phyloP scores from a whole-genome alignment of 2,113 vertebrate genomes.

The Thymallus thymallus region DNA sequence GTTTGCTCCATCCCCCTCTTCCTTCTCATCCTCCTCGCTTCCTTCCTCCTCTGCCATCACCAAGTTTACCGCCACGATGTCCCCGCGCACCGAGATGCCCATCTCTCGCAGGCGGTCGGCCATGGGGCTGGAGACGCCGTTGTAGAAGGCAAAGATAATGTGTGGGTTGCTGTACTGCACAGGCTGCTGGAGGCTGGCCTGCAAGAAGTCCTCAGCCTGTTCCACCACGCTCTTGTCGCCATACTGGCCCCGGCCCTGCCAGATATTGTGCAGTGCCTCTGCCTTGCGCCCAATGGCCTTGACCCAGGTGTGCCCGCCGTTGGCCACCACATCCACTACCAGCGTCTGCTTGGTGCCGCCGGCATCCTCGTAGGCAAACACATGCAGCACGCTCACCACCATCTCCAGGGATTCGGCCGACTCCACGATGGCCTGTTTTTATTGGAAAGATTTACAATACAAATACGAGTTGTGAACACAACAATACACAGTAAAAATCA shows the following conservation, averaged over 20 bases:
- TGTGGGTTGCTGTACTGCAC: slow-evolving; percentile 89
- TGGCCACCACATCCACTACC: slow-evolving; percentile 92
- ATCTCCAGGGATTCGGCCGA: slow-evolving; percentile 85
- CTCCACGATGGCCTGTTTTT: slow-evolving; percentile 78
- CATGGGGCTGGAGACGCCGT: slow-evolving; percentile 89
- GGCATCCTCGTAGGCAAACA: slow-evolving; percentile 82
- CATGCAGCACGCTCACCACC: slow-evolving; percentile 84
- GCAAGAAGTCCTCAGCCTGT: slow-evolving; percentile 89
- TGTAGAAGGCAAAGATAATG: slow-evolving; percentile 94
- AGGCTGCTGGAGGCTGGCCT: slow-evolving; percentile 86
- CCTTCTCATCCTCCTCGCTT: slow-evolving; percentile 24
- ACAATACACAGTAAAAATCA: too few species aligned
- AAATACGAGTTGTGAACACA: too few species aligned
- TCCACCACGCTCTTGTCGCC: slow-evolving; percentile 88
- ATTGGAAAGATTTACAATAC: too few species aligned
- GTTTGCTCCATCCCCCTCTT: slow-evolving; percentile 46
- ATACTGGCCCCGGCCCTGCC: slow-evolving; percentile 94
- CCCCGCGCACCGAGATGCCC: slow-evolving; percentile 89
- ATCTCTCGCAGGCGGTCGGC: slow-evolving; percentile 84
- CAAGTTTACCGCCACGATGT: slow-evolving; percentile 85
- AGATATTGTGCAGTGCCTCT: slow-evolving; percentile 95
- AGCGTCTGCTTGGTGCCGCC: slow-evolving; percentile 79
- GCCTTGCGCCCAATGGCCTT: slow-evolving; percentile 95
- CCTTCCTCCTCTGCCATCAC: slow-evolving; percentile 53
- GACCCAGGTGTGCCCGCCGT: slow-evolving; percentile 90